phyloP scores from a whole-genome alignment of 2,797 vertebrate species.

The Phrynocephalus guinanensis region DNA sequence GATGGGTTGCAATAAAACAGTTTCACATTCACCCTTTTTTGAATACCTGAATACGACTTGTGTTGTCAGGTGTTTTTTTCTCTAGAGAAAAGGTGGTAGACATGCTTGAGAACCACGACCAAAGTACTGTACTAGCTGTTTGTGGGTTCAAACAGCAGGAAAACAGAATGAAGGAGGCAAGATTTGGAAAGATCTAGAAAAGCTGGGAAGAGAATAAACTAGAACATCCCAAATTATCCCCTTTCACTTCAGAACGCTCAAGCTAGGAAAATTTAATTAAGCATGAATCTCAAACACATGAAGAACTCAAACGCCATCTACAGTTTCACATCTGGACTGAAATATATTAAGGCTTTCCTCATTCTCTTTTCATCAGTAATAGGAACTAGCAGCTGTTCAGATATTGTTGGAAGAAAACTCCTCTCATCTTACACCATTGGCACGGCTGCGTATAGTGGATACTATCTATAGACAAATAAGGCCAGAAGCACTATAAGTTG shows the following conservation, averaged over 20 bases:
- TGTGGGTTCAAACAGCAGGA: not conserved
- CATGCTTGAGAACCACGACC: too few relatives aligned
- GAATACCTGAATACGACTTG: too few relatives aligned
- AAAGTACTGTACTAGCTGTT: not conserved
- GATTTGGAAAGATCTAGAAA: not conserved
- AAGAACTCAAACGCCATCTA: not conserved
- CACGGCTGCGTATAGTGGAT: not conserved
- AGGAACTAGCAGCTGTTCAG: not conserved
- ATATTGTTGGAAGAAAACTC: not conserved
- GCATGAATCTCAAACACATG: not conserved
- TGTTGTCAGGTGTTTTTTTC: not conserved
- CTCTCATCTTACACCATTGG: not conserved
- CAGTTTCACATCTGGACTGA: not conserved
- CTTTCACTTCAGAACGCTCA: not conserved
- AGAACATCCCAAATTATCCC: not conserved
- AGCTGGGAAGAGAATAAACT: not conserved
- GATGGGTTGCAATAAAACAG: too few relatives aligned
- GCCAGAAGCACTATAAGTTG: too few relatives aligned
- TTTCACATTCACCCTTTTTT: too few relatives aligned
- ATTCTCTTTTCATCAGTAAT: not conserved
- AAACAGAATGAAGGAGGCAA: not conserved
- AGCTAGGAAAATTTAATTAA: not conserved
- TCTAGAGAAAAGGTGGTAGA: not conserved
- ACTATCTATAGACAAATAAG: not conserved
- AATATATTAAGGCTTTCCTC: not conserved